phyloP scores from a whole-genome alignment of 2,113 vertebrate species.

The Bambusicola thoracicus region DNA sequence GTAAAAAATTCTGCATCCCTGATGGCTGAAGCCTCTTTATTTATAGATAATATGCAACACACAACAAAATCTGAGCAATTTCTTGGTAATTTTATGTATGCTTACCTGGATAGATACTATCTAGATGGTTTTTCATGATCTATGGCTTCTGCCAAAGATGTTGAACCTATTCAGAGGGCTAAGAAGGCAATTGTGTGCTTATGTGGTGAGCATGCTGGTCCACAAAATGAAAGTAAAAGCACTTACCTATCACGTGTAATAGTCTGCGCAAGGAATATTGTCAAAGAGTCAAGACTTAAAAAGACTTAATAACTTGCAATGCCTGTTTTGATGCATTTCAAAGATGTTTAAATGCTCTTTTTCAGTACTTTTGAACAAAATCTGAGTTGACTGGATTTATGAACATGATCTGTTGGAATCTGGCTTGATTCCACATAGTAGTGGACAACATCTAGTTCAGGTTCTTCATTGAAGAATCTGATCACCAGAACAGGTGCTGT shows the following conservation, averaged over 20 bases:
- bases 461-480: background rate
- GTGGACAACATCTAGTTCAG: background rate
- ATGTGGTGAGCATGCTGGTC: background rate
- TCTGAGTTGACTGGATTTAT: accelerated
- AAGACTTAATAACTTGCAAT: background rate
- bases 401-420: background rate
- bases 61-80: background rate
- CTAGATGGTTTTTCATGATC: background rate
- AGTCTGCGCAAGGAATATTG: background rate
- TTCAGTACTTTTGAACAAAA: background rate
- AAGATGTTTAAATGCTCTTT: background rate
- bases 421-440: background rate
- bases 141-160: background rate
- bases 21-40: background rate
- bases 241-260: accelerated
- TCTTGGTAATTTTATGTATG: background rate
- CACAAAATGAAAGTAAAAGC: background rate
- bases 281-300: background rate
- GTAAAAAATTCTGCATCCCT: background rate
- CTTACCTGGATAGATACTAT: background rate
- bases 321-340: background rate
- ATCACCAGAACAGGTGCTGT: background rate
- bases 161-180: background rate
- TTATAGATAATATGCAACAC: background rate
- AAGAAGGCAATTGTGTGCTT: background rate